Evolutionary conservation across 2,888 invertebrate genomes (phyloP), one percentile per base, ranked within the genome.

Genomic region (Galerucella calmariensis): DNA sequence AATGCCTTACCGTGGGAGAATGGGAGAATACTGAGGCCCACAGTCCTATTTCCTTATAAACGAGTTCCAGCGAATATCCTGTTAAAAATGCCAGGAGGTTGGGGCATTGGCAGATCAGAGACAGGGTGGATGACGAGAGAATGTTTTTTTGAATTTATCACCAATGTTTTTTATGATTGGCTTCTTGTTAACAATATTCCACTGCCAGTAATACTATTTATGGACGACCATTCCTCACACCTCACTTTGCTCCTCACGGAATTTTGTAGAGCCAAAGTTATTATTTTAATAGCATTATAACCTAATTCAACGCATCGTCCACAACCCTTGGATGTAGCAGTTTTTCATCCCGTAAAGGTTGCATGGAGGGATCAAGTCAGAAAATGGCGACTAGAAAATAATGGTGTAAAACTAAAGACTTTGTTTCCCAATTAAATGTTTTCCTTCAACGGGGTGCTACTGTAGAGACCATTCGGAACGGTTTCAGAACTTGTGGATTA

Each of bases 71-170:
- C 24, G n/a, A 27, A 2, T 67, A 67, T 51, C 20, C 4, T 51
- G 3, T 51, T 24, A 3, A 53, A 67, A 16, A 53, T 73, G 44
- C 65, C 68, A 12, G 46, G 24, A 51, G 53, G 27, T 41, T 73
- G 73, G 68, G 62, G 51, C 12, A 74, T 73, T 16, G 73, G 73
- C 16, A 68, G 61, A 41, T 56, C 73, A 20, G 69, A 69, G 14
- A 46, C 63, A 14, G 69, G 73, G n/a, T 73, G 69, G 69, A 73
- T 69, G 73, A 69, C 65, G 12, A 27, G 41, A 14, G 53, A 68
- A 44, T 48, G 62, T n/a, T 69, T 73, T 69, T 69, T 53, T 51
- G 73, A 68, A 61, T 68, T 46, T 46, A 46, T 46, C 9, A 3
- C 27, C 4, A 68, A 44, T 48, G 62, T n/a, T 35, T 68, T 41